Evolutionary conservation across 2,797 vertebrate genomes (phyloP).

Genomic region (Arnoldichthys spilopterus): DNA sequence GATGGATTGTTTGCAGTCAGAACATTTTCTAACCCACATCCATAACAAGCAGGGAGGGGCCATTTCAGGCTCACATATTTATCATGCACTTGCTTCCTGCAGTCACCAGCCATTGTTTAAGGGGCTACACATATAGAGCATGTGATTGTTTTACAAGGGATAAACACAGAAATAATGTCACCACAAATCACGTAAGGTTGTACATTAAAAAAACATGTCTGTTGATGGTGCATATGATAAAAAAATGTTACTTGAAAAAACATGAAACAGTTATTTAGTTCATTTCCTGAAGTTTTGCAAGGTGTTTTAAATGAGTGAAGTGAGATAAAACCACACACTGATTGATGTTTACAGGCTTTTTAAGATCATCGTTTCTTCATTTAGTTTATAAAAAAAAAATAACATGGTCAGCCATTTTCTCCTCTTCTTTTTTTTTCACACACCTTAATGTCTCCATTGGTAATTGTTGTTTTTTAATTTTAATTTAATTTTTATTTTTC

Average conservation of each 20-base stretch:
- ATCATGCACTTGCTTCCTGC: slow-evolving; percentile 6
- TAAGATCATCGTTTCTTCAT: too few relatives aligned
- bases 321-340: too few relatives aligned
- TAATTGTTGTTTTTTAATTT: too few relatives aligned
- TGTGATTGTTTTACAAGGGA: not conserved
- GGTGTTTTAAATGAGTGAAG: too few relatives aligned
- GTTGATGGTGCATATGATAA: not conserved
- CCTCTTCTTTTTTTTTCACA: too few relatives aligned
- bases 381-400: too few relatives aligned
- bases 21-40: slow-evolving; percentile 17
- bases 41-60: slow-evolving; percentile 34
- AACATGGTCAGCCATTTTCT: too few relatives aligned
- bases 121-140: not conserved
- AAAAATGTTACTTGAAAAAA: not conserved
- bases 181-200: not conserved
- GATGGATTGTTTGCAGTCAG: slow-evolving; percentile 42
- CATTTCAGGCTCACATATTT: slow-evolving; percentile 26
- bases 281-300: too few relatives aligned
- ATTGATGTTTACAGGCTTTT: too few relatives aligned
- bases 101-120: not conserved
- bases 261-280: too few relatives aligned
- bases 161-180: slow-evolving; percentile 7
- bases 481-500: too few relatives aligned
- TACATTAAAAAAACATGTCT: not conserved
- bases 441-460: too few relatives aligned